Conservation (phyloP, 2,797 vertebrate species). For the Eospalax fontanierii region DNA sequence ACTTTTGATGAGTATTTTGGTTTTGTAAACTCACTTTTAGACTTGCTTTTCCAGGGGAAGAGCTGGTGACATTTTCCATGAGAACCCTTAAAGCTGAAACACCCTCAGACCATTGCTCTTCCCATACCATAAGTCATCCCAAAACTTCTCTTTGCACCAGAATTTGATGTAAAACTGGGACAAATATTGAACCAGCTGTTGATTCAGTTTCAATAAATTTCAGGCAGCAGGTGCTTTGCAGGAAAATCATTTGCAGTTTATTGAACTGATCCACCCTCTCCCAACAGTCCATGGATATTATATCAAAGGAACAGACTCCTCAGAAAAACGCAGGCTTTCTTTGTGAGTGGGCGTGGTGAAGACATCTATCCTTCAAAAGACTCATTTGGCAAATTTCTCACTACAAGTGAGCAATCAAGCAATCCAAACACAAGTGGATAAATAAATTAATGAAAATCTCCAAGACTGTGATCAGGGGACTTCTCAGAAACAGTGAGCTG, state of each 20-base stretch:
- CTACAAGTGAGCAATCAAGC: not conserved
- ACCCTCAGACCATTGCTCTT: not conserved
- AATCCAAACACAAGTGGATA: not conserved
- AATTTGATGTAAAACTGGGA: not conserved
- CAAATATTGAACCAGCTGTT: not conserved
- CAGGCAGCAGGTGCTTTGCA: not conserved
- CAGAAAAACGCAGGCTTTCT: not conserved
- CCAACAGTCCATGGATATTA: not conserved
- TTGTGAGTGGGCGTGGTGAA: not conserved
- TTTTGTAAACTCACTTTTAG: conserved; percentile 13
- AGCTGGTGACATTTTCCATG: no score
- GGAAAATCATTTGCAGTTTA: conserved; percentile 10
- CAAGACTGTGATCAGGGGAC: not conserved
- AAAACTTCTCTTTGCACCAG: not conserved
- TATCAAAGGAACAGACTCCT: not conserved
- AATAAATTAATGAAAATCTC: not conserved
- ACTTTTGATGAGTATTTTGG: not conserved
- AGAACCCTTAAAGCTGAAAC: not conserved
- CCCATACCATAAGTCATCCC: not conserved
- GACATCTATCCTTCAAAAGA: not conserved
- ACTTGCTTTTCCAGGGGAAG: not conserved
- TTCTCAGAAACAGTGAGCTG: not conserved
- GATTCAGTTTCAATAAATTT: conserved; percentile 8
- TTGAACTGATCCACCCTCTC: not conserved
- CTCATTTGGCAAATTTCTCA: not conserved